A percentile compares a stretch with the other conserved stretches of the same genome.
Conservation (phyloP, 2,113 vertebrate species). For the Delphinus delphis region DNA sequence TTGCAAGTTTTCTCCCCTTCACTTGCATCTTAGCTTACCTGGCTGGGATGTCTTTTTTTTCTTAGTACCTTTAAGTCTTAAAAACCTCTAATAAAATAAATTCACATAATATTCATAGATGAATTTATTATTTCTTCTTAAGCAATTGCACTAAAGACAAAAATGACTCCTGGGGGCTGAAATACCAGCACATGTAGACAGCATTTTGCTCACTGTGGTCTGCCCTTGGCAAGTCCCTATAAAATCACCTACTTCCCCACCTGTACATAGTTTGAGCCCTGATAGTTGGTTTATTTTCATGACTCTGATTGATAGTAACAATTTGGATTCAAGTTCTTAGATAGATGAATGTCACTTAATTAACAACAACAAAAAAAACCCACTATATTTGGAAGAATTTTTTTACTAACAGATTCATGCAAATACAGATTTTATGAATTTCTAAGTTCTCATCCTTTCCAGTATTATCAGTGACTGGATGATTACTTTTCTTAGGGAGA, state of each 20-base stretch:
- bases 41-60: not conserved
- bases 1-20: not conserved
- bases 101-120: not conserved
- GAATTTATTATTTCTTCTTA: not conserved
- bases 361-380: too few relatives aligned
- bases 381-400: not conserved
- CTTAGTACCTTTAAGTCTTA: not conserved
- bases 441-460: not conserved
- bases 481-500: not conserved
- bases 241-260: not conserved
- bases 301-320: not conserved
- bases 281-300: not conserved
- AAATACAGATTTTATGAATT: not conserved
- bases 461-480: not conserved
- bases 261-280: not conserved
- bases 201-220: not conserved
- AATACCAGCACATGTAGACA: too few relatives aligned
- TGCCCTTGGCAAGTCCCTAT: not conserved
- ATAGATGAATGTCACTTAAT: not conserved
- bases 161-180: not conserved
- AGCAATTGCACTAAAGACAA: not conserved
- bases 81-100: not conserved
- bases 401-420: not conserved
- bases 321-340: not conserved
- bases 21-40: not conserved